Evolutionary conservation across 2,888 invertebrate genomes (phyloP).

Genomic region (Ligdia adustata): DNA sequence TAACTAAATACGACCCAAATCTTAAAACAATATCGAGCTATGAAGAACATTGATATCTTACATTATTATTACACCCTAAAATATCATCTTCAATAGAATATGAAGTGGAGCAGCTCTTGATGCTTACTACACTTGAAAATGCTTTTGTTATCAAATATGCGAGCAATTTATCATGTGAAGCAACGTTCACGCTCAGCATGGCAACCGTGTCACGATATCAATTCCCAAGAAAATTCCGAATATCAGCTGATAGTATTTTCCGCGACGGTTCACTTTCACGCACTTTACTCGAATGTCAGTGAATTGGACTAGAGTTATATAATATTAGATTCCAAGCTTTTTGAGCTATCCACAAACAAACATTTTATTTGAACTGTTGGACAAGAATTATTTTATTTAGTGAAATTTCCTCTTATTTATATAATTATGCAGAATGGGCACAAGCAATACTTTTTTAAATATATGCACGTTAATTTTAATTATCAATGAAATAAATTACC

Average conservation of each 20-base stretch:
- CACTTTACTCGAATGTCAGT: slow-evolving; percentile 25
- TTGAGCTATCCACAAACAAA: too few species aligned
- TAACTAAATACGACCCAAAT: too few species aligned
- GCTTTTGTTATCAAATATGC: slow-evolving; percentile 28
- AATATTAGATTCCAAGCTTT: too few species aligned
- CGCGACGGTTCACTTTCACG: slow-evolving; percentile 53
- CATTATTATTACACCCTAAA: slow-evolving; percentile 11
- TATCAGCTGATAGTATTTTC: slow-evolving; percentile 58
- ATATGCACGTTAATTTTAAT: too few species aligned
- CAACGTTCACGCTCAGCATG: slow-evolving; percentile 37
- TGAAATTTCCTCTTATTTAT: too few species aligned
- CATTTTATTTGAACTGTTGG: too few species aligned
- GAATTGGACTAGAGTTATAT: too few species aligned
- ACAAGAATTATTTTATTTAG: too few species aligned
- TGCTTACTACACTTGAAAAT: slow-evolving; percentile 18
- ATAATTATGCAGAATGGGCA: too few species aligned
- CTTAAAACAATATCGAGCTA: slow-evolving; percentile 1
- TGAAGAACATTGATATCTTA: slow-evolving; percentile 1
- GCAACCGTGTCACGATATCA: slow-evolving; percentile 39
- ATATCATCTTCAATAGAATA: slow-evolving; percentile 18
- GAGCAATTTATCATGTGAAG: slow-evolving; percentile 27
- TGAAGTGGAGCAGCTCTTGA: slow-evolving; percentile 12
- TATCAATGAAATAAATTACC: too few species aligned
- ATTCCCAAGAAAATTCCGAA: slow-evolving; percentile 39
- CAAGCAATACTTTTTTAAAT: too few species aligned